These are phyloP conservation scores for Hippocampus kuda DNA, from an alignment of 2,797 vertebrate genomes.

Conservation along the genomic window DNA sequence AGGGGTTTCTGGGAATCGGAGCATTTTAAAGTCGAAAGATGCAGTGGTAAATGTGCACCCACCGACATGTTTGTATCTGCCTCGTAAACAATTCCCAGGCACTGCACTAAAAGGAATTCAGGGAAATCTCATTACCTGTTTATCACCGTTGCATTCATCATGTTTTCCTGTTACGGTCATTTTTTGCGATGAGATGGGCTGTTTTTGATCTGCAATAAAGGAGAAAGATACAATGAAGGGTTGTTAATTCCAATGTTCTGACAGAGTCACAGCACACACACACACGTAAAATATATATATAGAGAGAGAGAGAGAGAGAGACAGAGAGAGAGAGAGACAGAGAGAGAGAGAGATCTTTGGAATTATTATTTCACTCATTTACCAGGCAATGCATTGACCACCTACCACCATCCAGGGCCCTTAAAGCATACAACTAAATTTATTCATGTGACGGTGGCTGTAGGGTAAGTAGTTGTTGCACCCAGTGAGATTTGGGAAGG, in stretches of 20 bases:
- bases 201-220: conserved; percentile 33
- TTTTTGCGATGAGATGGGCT: conserved; percentile 57
- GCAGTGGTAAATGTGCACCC: conserved; percentile 38
- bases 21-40: conserved; percentile 63
- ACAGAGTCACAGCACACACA: no score
- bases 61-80: conserved; percentile 49
- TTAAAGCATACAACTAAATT: conserved; percentile 14
- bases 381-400: conserved; percentile 6
- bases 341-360: conserved; percentile 4
- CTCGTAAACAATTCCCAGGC: conserved; percentile 53
- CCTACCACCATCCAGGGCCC: not conserved
- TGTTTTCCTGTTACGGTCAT: conserved; percentile 56
- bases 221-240: not conserved
- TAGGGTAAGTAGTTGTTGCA: conserved; percentile 33
- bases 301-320: no score
- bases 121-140: conserved; percentile 66
- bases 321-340: no score
- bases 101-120: conserved; percentile 53
- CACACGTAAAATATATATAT: no score
- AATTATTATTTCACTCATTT: conserved; percentile 5
- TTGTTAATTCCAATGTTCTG: conserved; percentile 12
- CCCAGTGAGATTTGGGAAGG: conserved; percentile 51
- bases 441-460: conserved; percentile 14
- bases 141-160: conserved; percentile 60
- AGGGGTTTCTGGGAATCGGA: conserved; percentile 61